Conservation (phyloP, 2,888 invertebrate species). For the Eupithecia insigniata region DNA sequence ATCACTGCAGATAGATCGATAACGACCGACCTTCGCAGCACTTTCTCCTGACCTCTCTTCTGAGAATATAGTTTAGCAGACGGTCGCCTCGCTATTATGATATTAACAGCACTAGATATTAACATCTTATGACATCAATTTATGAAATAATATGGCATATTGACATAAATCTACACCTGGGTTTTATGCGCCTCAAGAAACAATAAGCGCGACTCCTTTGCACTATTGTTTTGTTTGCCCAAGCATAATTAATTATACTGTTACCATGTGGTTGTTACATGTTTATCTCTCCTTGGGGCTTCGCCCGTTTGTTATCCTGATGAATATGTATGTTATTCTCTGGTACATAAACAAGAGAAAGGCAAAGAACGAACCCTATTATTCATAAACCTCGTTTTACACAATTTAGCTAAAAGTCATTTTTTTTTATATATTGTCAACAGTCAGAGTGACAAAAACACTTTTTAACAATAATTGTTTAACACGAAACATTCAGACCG, state of each 20-base stretch:
- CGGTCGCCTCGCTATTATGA: background rate
- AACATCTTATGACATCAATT: no score
- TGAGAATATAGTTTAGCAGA: background rate
- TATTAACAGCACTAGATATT: background rate
- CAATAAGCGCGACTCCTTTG: background rate
- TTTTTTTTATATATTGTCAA: background rate
- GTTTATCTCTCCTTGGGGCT: background rate
- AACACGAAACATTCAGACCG: no score
- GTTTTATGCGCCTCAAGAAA: background rate
- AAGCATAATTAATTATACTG: background rate
- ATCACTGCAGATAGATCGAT: background rate
- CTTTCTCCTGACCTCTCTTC: background rate
- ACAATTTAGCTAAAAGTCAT: background rate
- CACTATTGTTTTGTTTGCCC: background rate
- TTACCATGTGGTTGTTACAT: background rate
- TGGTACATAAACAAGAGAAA: no score
- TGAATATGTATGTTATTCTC: background rate
- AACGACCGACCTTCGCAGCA: background rate
- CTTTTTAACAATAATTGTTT: no score
- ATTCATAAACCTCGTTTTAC: background rate
- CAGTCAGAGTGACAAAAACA: no score
- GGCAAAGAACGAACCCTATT: background rate
- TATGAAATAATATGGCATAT: no score
- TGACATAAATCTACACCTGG: background rate
- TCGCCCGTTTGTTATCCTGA: conserved; percentile 1